Evolutionary conservation across 1,140 invertebrate species (phyloP).

Genomic region (Trachelipus rathkii): DNA sequence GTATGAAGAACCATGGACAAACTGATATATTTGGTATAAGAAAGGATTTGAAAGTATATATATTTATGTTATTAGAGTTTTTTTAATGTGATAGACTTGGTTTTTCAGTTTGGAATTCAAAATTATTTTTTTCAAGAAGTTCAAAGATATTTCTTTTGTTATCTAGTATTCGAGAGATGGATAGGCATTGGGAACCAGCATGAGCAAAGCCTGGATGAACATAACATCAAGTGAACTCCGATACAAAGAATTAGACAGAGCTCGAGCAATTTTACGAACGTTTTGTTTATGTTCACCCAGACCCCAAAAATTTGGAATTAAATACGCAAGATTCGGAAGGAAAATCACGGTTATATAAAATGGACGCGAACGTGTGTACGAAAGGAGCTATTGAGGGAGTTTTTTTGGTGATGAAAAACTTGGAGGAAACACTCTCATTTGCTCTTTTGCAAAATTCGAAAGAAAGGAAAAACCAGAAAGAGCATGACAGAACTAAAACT

Average conservation of each 20-base stretch:
- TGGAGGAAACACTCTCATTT: slow-evolving; percentile 90
- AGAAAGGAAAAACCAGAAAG: slow-evolving; percentile 96
- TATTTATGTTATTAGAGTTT: too few relatives aligned
- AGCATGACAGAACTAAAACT: slow-evolving; percentile 92
- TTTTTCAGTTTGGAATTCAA: too few relatives aligned
- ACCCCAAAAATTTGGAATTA: slow-evolving; percentile 96
- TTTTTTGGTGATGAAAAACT: slow-evolving; percentile 96
- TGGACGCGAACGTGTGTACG: slow-evolving; percentile 80
- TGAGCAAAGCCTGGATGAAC: slow-evolving; percentile 99
- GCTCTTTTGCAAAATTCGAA: slow-evolving; percentile 99
- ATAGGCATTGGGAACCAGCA: slow-evolving; percentile 99
- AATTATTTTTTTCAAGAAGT: too few relatives aligned
- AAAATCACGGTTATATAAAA: slow-evolving; percentile 89
- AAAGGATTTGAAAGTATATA: too few relatives aligned
- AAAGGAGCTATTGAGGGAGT: slow-evolving; percentile 89
- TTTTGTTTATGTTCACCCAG: slow-evolving; percentile 94
- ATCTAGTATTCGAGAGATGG: slow-evolving; percentile 92
- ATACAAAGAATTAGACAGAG: slow-evolving; percentile 94
- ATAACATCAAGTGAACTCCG: slow-evolving; percentile 98
- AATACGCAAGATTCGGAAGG: slow-evolving; percentile 94
- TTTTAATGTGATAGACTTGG: too few relatives aligned
- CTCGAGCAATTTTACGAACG: slow-evolving; percentile 88
- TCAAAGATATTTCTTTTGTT: slow-evolving; percentile 17
- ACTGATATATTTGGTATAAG: too few relatives aligned
- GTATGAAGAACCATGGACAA: too few relatives aligned